Conservation (phyloP, 2,888 invertebrate species). For the Lepidonotus clava region DNA sequence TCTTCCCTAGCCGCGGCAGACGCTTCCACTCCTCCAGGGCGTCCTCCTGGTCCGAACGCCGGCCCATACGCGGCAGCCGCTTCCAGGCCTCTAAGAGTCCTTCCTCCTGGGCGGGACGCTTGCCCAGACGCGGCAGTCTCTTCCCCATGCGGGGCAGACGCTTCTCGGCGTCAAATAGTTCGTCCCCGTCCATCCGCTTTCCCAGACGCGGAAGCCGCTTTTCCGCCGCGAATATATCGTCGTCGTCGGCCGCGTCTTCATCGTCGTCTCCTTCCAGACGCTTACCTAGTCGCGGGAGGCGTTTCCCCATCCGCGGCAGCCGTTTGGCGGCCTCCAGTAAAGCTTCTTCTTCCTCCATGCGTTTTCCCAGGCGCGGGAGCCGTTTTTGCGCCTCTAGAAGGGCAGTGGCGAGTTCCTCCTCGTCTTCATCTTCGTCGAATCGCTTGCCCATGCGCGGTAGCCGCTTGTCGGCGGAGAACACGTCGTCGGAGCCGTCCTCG, state of each 20-base stretch:
- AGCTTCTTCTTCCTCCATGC: neutral
- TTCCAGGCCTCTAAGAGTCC: neutral
- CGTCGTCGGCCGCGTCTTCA: neutral
- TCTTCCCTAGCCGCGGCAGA: neutral
- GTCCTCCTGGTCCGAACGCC: neutral
- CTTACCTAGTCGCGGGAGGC: neutral
- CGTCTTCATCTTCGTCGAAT: neutral
- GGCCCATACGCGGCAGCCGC: conserved; percentile 31
- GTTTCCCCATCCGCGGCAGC: conserved; percentile 5
- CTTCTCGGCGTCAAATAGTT: neutral
- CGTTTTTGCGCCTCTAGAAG: neutral
- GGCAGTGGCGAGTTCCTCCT: neutral
- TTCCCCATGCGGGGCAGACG: conserved; percentile 40
- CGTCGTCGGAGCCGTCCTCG: neutral
- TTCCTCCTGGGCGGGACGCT: no score
- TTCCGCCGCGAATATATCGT: neutral
- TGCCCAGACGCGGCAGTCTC: neutral
- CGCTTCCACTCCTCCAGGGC: neutral
- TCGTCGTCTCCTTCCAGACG: neutral
- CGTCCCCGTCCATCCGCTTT: neutral
- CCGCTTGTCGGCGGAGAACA: neutral
- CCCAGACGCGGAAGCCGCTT: conserved; percentile 31
- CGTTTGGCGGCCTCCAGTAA: conserved; percentile 24
- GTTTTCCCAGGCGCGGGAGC: neutral
- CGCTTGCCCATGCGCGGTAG: neutral